A percentile compares a stretch with the other conserved stretches of the same genome.
These are phyloP conservation scores for Hyperoodon ampullatus DNA, from an alignment of 2,113 vertebrate genomes.

Conservation along the genomic window DNA sequence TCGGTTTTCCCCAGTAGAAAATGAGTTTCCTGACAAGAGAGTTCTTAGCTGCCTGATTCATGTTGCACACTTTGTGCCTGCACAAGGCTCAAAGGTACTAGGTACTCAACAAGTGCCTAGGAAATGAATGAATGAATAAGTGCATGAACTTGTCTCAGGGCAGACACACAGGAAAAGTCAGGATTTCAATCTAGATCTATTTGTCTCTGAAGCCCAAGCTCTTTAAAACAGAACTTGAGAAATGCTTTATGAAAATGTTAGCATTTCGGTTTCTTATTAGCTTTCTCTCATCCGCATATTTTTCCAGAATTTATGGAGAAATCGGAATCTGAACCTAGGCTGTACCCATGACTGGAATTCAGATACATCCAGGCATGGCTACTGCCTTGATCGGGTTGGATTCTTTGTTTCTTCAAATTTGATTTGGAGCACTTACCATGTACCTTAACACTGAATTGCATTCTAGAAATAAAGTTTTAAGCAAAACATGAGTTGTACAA, in stretches of 20 bases:
- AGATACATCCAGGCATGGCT: neutral
- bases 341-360: neutral
- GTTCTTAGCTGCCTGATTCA: neutral
- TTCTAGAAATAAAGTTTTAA: neutral
- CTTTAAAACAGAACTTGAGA: neutral
- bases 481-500: neutral
- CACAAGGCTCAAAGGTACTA: neutral
- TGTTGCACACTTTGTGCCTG: neutral
- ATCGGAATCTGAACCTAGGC: neutral
- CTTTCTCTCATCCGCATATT: neutral
- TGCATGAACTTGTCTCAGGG: neutral
- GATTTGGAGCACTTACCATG: neutral
- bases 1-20: neutral
- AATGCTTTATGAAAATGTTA: neutral
- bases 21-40: neutral
- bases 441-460: neutral
- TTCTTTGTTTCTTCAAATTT: neutral
- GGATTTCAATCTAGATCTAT: neutral
- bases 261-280: neutral
- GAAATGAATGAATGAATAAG: neutral
- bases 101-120: neutral
- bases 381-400: neutral
- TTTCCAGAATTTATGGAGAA: neutral
- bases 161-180: neutral
- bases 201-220: neutral